Base-by-base conservation (phyloP, 2,888 invertebrate species). In the Branchipolynoe longqiensis region DNA sequence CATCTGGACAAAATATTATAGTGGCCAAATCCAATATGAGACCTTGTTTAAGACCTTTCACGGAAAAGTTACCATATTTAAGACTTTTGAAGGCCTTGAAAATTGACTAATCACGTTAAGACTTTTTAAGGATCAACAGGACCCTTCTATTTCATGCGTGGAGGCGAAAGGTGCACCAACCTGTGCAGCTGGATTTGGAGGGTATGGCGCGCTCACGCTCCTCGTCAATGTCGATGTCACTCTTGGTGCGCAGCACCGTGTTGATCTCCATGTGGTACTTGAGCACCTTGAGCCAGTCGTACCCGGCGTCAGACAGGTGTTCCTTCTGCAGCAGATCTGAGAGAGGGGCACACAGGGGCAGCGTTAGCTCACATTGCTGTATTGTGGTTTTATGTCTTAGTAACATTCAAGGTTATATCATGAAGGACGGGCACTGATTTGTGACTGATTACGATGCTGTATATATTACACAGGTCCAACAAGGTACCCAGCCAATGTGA, bases 221-320 rank as follows among this genome's bases (percentile, higher is more conserved):
- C 6, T 41, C 54, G 22, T 82, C 82, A 8, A 58, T 33, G 36
- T 82, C 59, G 25, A 58, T 36, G 31, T 82, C 82, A 82, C 58
- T 91, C 89, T 92, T 92, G 22, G 93, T 93, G 12, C 91, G 86
- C 12, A 93, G 89, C 0, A 93, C 90, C 41, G 90, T 90, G 38
- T 90, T 89, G 82, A 93, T 91, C 85, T 93, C 93, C 91, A 93
- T 92, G 84, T 92, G 91, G 83, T 92, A 91, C 28, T 91, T 90
- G 85, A 93, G 87, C 41, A 90, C 89, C 28, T 89, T 90, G 84
- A 92, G 86, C 93, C 93, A 93, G 41, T 92, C 92, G 90, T 92
- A 93, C 8, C 84, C 84, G 22, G 81, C 81, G 25, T 87, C 87
- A 28, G 87, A 85, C 40, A 88, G 69, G 41, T 81, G 38, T 18